Conservation (phyloP, 2,888 invertebrate species). For the Lasioglossum calceatum region DNA sequence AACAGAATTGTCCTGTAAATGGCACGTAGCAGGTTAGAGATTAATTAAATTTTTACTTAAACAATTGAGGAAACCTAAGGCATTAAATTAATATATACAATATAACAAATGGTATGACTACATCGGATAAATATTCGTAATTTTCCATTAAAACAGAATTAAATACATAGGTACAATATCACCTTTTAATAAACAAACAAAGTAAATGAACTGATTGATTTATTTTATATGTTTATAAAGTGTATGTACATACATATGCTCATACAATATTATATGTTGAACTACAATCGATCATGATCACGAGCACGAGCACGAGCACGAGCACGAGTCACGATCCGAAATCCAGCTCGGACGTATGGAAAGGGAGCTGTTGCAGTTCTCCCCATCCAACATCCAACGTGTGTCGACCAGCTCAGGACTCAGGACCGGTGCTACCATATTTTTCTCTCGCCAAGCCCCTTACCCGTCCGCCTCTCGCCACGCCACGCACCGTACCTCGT, state of each 20-base stretch:
- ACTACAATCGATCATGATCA: neutral
- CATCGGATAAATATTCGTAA: neutral
- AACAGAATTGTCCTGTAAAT: too few species aligned
- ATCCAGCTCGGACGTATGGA: too few species aligned
- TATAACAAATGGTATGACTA: too few species aligned
- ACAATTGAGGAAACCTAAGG: neutral
- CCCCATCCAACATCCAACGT: too few species aligned
- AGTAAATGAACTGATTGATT: neutral
- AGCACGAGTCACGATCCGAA: neutral
- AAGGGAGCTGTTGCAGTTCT: too few species aligned
- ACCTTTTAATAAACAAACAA: neutral
- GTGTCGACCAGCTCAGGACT: too few species aligned
- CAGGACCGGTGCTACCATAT: too few species aligned
- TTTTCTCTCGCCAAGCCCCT: too few species aligned
- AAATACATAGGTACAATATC: neutral
- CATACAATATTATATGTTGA: neutral
- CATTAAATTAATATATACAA: too few species aligned
- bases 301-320: neutral
- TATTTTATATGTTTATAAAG: conserved; percentile 1
- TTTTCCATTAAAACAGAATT: neutral
- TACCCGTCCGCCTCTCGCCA: too few species aligned
- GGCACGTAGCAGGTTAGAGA: too few species aligned
- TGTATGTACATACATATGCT: neutral
- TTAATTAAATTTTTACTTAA: neutral
- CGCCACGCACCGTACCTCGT: too few species aligned